Evolutionary conservation across 2,797 vertebrate species (phyloP), one percentile per base, ranked within the genome.

Genomic region (Enteromius viviparus): DNA sequence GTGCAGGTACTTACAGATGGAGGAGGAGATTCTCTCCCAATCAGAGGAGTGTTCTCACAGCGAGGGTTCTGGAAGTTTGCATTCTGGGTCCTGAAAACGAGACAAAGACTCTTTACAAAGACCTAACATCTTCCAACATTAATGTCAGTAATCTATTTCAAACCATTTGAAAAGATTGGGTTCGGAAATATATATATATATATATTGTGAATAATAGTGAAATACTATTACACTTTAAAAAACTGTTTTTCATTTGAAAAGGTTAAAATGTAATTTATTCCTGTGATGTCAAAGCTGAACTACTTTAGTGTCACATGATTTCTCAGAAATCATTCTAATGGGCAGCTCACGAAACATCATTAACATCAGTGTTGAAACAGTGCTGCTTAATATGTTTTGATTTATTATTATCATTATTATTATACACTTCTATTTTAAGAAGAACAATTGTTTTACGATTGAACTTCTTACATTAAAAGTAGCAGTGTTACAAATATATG

Each of bases 11-110:
- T 98, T 96, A 99, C 98, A 89, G 98, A 97, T 86, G 98, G 98
- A 76, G 98, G 98, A 87, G 98, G 98, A 89, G 98, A 99, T 93
- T 99, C 98, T 84, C 97, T 96, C 89, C 96, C 97, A 81, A 99
- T 99, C 95, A 99, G 95, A 53, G 98, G 98, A 10, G 98, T 99
- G 92, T 99, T 99, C 95, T 99, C 98, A 91, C 97, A 99, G 91
- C 98, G 97, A 45, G 98, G 97, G 88, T 97, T 99, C 94, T 97
- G 98, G 93, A 99, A 99, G 93, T 98, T 99, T 93, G 97, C 94
- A 86, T 99, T 99, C 95, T 99, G 98, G 91, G 96, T 97, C 97
- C 97, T 99, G 92, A 81, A 86, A 91, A 76, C 65, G 11, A 85
- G n/a, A 82, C 8, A 55, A 34, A 47, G 15, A 21, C 45, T 66